Evolutionary conservation across 2,113 vertebrate species (phyloP).

Genomic region (Petrocephalus zakoni): DNA sequence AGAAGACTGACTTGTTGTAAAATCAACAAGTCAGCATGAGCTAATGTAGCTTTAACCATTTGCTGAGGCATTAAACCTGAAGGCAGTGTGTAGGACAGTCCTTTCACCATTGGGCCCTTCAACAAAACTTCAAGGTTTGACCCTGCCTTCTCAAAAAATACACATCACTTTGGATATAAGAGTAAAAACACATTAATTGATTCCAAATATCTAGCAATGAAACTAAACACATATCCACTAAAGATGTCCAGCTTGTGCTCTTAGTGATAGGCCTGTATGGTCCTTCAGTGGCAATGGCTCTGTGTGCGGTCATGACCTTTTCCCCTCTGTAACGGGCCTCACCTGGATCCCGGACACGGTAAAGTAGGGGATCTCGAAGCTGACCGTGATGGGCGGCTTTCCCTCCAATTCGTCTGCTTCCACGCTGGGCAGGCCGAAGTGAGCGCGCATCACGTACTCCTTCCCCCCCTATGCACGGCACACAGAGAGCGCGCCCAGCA

Average conservation of each 20-base stretch:
- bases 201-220: background rate
- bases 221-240: background rate
- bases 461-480: slow-evolving; percentile 61
- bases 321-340: background rate
- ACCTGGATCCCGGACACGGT: slow-evolving; percentile 75
- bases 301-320: background rate
- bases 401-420: slow-evolving; percentile 60
- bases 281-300: background rate
- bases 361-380: slow-evolving; percentile 75
- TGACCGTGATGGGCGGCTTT: slow-evolving; percentile 66
- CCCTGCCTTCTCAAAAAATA: background rate
- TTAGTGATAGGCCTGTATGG: background rate
- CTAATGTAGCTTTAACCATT: background rate
- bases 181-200: background rate
- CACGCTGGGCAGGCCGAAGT: slow-evolving; percentile 70
- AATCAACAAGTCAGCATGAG: background rate
- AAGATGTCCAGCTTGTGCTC: background rate
- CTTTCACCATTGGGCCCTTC: background rate
- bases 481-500: background rate
- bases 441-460: slow-evolving; percentile 71
- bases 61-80: background rate
- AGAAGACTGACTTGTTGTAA: background rate
- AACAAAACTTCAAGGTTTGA: background rate
- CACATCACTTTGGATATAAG: background rate
- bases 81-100: background rate